Base-by-base conservation (phyloP, 2,113 vertebrate genomes). In the Ceratotherium simum region DNA sequence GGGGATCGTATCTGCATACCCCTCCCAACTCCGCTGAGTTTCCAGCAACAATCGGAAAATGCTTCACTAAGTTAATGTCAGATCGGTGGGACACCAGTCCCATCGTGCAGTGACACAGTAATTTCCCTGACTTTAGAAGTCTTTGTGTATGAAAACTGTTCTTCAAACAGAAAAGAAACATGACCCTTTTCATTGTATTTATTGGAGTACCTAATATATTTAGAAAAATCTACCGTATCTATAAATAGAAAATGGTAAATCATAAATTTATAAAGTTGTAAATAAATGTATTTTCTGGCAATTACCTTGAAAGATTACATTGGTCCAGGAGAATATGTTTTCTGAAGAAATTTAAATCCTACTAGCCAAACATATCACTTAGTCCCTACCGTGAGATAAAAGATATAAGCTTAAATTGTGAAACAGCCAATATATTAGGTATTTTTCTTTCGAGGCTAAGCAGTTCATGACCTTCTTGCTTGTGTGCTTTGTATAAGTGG, bases 311-410 rank as follows among this genome's bases (percentile, higher is more conserved):
- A 84, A 81, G n/a, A 51, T 48, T 81, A 39, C 20, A 64, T 70
- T 82, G 29, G 10, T 72, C n/a, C 80, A 76, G 29, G 39, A 86
- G 46, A 93, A 25, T 76, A 2, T 96, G 36, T 83, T 95, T 97
- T 86, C 73, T 95, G 65, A 69, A 69, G 65, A 84, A 54, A 85
- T 89, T 56, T 75, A 76, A 85, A 81, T 65, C 21, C 42, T 73
- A 8, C 42, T 87, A 39, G 25, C 25, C 62, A 92, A 56, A 76
- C 16, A 33, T n/a, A 36, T 56, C 60, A 42, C 36, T n/a, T 31
- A 78, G 33, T 36, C 62, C 42, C 75, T n/a, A 21, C 60, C 46
- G 10, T 78, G 48, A 94, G 54, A 58, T 54, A 72, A 84, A 78
- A n/a, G 36, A 29, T 25, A 25, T n/a, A 14, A 75, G 6, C 21